Evolutionary conservation across 2,113 vertebrate genomes (phyloP), one percentile per base, ranked within the genome.

Genomic region (Solea senegalensis): DNA sequence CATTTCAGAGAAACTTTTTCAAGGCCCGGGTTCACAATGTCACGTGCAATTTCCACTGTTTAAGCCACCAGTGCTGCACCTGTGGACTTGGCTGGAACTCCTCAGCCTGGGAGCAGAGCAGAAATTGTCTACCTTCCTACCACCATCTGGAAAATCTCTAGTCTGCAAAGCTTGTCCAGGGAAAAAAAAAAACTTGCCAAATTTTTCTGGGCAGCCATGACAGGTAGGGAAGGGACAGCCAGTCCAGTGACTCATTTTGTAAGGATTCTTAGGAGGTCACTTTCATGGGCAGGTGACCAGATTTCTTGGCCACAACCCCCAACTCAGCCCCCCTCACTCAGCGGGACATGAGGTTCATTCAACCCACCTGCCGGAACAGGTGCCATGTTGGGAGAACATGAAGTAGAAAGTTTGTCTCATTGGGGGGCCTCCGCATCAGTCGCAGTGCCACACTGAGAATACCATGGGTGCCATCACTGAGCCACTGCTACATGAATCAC

Each of bases 271-370:
- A 54, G 2, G 21, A 68, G 15, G 41, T 76, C 50, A 61, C 74
- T 41, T 71, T 51, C 48, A n/a, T 3, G 34, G 56, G 48, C 43
- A 61, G 40, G 63, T 65, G 48, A 65, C 41, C 64, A 71, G 44
- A 74, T 86, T 78, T 76, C 61, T 72, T 60, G 54, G 60, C 64
- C 34, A 28, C 40, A 46, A 48, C n/a, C 68, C 54, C 57, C 44
- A 46, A 39, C 44, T 60, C 13, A 21, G 27, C 28, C 46, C 40
- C 21, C n/a, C 27, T 80, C 76, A 44, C 64, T 65, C 67, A 74
- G 56, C 7, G 1, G 66, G 82, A 70, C 40, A 50, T 40, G n/a
- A 39, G 46, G 54, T 39, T 72, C 69, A 44, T 56, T 34, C 72
- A 72, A 11, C 51, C 76, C 62, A 61, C 40, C 73, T 72, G 65